Base-by-base conservation (phyloP, 2,888 invertebrate genomes). In the Trisateles emortualis region DNA sequence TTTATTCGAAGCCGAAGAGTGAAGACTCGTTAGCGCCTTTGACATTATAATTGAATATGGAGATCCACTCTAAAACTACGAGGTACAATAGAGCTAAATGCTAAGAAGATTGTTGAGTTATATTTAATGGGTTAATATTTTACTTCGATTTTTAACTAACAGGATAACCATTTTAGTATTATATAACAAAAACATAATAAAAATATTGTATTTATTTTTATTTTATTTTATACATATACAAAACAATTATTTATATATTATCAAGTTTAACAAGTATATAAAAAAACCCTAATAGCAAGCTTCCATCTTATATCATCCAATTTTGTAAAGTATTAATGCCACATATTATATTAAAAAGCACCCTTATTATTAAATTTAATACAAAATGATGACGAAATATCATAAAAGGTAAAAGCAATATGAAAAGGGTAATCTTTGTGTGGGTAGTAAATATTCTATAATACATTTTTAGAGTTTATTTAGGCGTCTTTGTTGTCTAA, bases 21-120 rank as follows among this genome's bases (percentile, higher is more conserved):
- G 53, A 36, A 41, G 43, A 52, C 36, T 57, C 63, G 53, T 66
- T 64, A 66, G 33, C 26, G 5, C 62, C 36, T 57, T 47, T 57
- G 40, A 61, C 30, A 19, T 35, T 30, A 26, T 46, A 48, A 64
- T 54, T 35, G n/a, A 26, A 35, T 45, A 36, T 16, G n/a, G 26
- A 3, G 10, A 36, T 24, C 19, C 4, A 10, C 44, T 47, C 29
- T 16, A 40, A 51, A 44, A 43, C 41, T 44, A 16, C 14, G 19
- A 22, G 16, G 29, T 47, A 8, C 33, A 3, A 6, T 8, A 26
- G 9, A 35, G 16, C 35, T 35, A 8, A 35, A 35, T 32, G 3
- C 13, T 32, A 32, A 32, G 6, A 5, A 32, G 0, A 32, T 26
- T 8, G 3, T 26, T 6, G 8, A 8, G 26, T 6, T 1, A 8